Evolutionary conservation across 1,140 invertebrate species (phyloP).

Genomic region (Caenorhabditis briggsae): DNA sequence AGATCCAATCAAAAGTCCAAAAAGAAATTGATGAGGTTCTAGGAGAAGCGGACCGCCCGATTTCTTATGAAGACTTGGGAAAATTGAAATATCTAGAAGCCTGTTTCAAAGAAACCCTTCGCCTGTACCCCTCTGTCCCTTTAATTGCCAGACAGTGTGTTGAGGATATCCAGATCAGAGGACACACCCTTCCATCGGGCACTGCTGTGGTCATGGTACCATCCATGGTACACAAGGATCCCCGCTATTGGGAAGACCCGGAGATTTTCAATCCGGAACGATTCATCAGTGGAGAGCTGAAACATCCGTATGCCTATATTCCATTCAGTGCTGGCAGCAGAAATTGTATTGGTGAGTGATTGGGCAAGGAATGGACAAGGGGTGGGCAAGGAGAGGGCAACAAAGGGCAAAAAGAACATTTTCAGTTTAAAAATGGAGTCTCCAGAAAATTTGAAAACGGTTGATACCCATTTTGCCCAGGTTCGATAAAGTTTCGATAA

Average conservation of each 20-base stretch:
- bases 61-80: conserved; percentile 86
- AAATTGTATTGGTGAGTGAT: conserved; percentile 79
- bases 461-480: no score
- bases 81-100: conserved; percentile 88
- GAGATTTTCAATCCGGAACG: conserved; percentile 90
- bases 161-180: conserved; percentile 82
- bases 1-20: conserved; percentile 84
- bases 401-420: no score
- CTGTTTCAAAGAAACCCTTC: conserved; percentile 86
- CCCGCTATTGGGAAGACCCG: conserved; percentile 87
- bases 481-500: no score
- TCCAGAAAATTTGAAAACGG: no score
- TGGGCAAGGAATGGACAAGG: background rate
- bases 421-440: no score
- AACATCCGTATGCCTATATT: conserved; percentile 79
- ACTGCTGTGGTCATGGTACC: conserved; percentile 82
- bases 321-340: conserved; percentile 79
- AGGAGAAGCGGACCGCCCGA: conserved; percentile 84
- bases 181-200: conserved; percentile 82
- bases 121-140: conserved; percentile 82
- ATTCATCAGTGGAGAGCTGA: conserved; percentile 87
- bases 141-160: conserved; percentile 85
- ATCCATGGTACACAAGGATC: conserved; percentile 85
- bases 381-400: no score
- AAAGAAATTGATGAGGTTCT: conserved; percentile 87